These are phyloP conservation scores for Loris lydekkerianus DNA, from an alignment of 2,797 vertebrate genomes.

Conservation along the genomic window DNA sequence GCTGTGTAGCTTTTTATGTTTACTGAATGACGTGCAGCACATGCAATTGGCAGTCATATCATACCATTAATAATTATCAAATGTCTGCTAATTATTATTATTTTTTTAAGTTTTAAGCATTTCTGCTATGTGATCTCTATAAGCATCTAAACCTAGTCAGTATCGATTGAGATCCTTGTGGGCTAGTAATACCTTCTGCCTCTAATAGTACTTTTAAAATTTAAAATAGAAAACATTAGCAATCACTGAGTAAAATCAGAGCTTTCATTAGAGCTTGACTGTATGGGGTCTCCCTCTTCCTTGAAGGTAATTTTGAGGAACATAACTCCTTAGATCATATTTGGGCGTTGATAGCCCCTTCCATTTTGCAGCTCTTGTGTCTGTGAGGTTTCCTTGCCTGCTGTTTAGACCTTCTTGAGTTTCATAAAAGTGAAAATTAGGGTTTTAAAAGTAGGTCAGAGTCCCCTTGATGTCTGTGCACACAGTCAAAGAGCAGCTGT, in stretches of 20 bases:
- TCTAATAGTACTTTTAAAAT: neutral
- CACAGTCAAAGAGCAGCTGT: neutral
- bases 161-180: constrained; percentile 29
- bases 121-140: neutral
- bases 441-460: constrained; percentile 73
- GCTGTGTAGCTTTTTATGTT: neutral
- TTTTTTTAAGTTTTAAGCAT: neutral
- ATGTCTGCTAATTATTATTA: constrained; percentile 17
- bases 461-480: neutral
- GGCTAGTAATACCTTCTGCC: neutral
- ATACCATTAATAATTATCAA: constrained; percentile 11
- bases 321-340: constrained; percentile 15
- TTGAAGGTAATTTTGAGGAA: constrained; percentile 6
- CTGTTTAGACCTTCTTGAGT: constrained; percentile 50
- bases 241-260: neutral
- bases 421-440: constrained; percentile 43
- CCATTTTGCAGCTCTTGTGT: constrained; percentile 8
- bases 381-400: constrained; percentile 49
- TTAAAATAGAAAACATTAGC: constrained; percentile 27
- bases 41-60: neutral
- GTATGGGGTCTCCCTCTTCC: neutral
- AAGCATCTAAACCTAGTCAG: neutral
- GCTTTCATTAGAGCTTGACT: neutral
- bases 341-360: constrained; percentile 45
- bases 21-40: neutral